These are phyloP conservation scores for Laupala kohalensis DNA, from an alignment of 1,140 invertebrate genomes.

Conservation along the genomic window DNA sequence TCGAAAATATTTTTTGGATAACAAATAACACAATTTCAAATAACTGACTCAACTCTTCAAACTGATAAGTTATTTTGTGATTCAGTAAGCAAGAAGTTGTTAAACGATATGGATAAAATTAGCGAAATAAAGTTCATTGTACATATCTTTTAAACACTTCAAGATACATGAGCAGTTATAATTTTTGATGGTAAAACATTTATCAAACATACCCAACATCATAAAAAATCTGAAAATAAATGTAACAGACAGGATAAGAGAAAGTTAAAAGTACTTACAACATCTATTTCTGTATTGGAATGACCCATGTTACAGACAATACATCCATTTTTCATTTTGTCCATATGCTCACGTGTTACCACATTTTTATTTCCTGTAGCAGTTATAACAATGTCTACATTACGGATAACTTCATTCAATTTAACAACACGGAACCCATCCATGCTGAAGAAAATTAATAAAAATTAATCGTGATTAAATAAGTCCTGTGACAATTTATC, in stretches of 20 bases:
- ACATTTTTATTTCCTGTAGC: constrained; percentile 96
- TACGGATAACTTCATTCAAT: constrained; percentile 84
- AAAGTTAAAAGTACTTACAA: constrained; percentile 44
- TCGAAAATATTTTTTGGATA: no score
- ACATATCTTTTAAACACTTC: no score
- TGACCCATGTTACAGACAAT: constrained; percentile 97
- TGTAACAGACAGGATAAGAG: neutral
- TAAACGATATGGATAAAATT: no score
- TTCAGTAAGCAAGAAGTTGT: no score
- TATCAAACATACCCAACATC: no score
- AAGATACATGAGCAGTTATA: no score
- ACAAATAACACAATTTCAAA: no score
- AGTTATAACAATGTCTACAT: constrained; percentile 88
- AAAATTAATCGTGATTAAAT: constrained; percentile 1
- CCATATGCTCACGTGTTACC: constrained; percentile 88
- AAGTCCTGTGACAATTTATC: neutral
- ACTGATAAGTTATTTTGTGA: no score
- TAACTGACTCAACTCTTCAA: no score
- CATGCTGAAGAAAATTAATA: constrained; percentile 53
- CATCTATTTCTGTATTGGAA: constrained; percentile 96
- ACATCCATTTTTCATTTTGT: constrained; percentile 93
- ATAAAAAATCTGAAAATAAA: neutral
- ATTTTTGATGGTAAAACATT: no score
- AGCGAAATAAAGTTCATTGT: no score
- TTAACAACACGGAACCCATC: constrained; percentile 93